Conservation (phyloP, 2,888 invertebrate species). For the Luffia ferchaultella region DNA sequence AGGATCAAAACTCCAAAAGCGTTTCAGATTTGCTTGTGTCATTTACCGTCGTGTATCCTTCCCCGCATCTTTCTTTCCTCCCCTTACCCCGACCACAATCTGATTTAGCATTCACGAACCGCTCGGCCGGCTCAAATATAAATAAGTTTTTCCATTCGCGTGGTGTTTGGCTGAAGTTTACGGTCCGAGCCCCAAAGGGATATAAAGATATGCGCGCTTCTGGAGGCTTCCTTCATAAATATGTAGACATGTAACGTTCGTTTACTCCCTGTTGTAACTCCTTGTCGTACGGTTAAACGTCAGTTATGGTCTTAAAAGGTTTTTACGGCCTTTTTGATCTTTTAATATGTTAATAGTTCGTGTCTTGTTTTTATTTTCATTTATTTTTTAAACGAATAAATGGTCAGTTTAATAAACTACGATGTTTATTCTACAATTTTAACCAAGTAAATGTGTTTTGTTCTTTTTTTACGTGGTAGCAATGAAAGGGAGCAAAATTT, state of each 20-base stretch:
- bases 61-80: background rate
- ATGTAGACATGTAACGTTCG: constrained; percentile 12
- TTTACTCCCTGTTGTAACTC: background rate
- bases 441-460: no score
- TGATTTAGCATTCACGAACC: constrained; percentile 52
- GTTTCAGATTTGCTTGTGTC: background rate
- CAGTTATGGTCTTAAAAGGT: background rate
- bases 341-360: no score
- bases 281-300: background rate
- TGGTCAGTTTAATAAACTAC: no score
- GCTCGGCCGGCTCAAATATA: constrained; percentile 48
- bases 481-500: no score
- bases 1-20: background rate
- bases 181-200: constrained; percentile 38
- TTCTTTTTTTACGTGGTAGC: no score
- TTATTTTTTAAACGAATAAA: background rate
- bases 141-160: constrained; percentile 56
- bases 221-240: constrained; percentile 27
- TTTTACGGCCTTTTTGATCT: background rate
- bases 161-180: constrained; percentile 40
- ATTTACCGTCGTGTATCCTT: background rate
- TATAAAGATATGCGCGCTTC: constrained; percentile 42
- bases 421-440: no score
- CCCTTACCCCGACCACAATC: background rate
- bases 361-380: constrained; percentile 4